phyloP scores from a whole-genome alignment of 2,888 invertebrate species.

The Bellardia bayeri region DNA sequence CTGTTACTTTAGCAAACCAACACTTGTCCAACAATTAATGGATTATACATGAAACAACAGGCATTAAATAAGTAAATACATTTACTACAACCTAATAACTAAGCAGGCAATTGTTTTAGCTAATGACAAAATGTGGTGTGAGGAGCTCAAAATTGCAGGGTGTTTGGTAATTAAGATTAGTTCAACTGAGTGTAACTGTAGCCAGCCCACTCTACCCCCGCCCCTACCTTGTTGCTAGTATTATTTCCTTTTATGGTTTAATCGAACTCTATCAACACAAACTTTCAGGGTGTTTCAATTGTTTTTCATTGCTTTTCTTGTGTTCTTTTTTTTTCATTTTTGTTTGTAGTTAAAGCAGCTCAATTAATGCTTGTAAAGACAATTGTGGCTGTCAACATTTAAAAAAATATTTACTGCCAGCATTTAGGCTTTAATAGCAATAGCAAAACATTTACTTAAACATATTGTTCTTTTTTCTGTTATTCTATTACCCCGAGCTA shows the following conservation, averaged over 20 bases:
- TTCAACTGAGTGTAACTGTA: not conserved
- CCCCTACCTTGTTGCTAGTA: too few species aligned
- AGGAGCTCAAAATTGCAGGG: too few species aligned
- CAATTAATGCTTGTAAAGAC: not conserved
- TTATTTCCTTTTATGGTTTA: too few species aligned
- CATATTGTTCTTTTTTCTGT: not conserved
- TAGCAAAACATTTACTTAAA: not conserved
- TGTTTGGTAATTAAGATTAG: not conserved
- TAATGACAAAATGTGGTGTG: too few species aligned
- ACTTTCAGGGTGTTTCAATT: conserved; percentile 6
- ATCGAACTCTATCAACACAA: too few species aligned
- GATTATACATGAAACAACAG: not conserved
- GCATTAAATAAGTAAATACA: not conserved
- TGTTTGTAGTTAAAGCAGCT: not conserved
- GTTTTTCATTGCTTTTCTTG: conserved; percentile 3
- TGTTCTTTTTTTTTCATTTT: not conserved
- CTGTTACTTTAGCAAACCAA: not conserved
- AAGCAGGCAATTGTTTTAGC: too few species aligned
- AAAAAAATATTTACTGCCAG: not conserved
- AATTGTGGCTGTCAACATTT: conserved; percentile 31
- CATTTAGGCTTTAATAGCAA: conserved; percentile 10
- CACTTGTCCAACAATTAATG: conserved; percentile 10
- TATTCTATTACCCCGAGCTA: too few species aligned
- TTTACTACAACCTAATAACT: not conserved
- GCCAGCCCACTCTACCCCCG: too few species aligned